phyloP scores from a whole-genome alignment of 1,140 invertebrate genomes.

The Bombus breviceps region DNA sequence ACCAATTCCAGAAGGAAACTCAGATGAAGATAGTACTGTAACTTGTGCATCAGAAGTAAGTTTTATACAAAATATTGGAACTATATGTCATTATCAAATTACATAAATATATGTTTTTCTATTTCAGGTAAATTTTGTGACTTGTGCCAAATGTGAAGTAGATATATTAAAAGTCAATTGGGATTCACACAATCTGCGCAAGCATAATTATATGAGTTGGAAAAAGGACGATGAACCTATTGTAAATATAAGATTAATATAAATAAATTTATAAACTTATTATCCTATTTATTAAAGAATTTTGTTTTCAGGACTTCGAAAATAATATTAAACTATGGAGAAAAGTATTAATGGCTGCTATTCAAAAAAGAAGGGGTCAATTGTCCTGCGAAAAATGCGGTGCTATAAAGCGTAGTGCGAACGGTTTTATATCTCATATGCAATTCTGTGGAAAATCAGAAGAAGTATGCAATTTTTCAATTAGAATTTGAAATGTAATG shows the following conservation, averaged over 20 bases:
- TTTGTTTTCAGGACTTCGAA: slow-evolving; percentile 76
- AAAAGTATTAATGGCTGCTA: slow-evolving; percentile 67
- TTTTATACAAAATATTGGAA: slow-evolving; percentile 24
- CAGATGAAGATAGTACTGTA: background rate
- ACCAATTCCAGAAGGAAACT: slow-evolving; percentile 14
- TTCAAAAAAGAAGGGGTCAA: slow-evolving; percentile 76
- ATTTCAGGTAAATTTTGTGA: slow-evolving; percentile 51
- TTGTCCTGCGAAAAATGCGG: slow-evolving; percentile 85
- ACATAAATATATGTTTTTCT: background rate
- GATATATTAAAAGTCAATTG: slow-evolving; percentile 75
- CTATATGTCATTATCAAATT: background rate
- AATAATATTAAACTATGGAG: slow-evolving; percentile 75
- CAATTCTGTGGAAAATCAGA: slow-evolving; percentile 85
- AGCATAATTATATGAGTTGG: slow-evolving; percentile 83
- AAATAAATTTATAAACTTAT: slow-evolving; percentile 25
- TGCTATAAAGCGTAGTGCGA: slow-evolving; percentile 82
- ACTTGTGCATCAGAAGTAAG: slow-evolving; percentile 9
- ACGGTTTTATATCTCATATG: slow-evolving; percentile 86
- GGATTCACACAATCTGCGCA: slow-evolving; percentile 79
- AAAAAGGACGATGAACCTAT: slow-evolving; percentile 74
- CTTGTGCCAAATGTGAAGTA: slow-evolving; percentile 73
- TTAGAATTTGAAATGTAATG: background rate
- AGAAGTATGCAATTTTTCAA: slow-evolving; percentile 75
- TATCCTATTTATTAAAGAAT: slow-evolving; percentile 35
- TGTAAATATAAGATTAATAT: slow-evolving; percentile 66